These are phyloP conservation scores for Pycnomerus fuliginosus DNA, from an alignment of 2,888 invertebrate genomes.

Conservation along the genomic window DNA sequence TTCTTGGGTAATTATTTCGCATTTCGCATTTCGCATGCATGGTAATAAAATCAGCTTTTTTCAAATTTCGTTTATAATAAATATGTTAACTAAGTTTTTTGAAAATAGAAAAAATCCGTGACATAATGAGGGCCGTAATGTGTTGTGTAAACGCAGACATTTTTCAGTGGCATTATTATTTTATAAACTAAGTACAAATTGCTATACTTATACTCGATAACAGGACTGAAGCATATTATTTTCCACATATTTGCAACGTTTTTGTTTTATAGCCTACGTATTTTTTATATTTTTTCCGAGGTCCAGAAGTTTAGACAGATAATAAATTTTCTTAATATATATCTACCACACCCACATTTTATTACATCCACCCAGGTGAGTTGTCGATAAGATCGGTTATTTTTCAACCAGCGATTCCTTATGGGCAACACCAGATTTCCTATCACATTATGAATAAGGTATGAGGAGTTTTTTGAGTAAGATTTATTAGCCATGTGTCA, in stretches of 20 bases:
- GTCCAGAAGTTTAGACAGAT: constrained; percentile 41
- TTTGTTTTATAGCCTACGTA: constrained; percentile 25
- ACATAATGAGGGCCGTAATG: constrained; percentile 4
- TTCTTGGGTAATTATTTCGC: too few species aligned
- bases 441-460: constrained; percentile 43
- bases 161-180: constrained; percentile 47
- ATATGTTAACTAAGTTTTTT: background rate
- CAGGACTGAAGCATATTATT: constrained; percentile 44
- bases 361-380: constrained; percentile 35
- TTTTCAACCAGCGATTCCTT: constrained; percentile 11
- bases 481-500: constrained; percentile 45
- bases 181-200: constrained; percentile 48
- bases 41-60: too few species aligned
- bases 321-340: constrained; percentile 48
- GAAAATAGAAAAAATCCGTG: background rate
- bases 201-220: constrained; percentile 46
- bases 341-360: constrained; percentile 44
- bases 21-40: too few species aligned
- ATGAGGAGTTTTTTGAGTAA: constrained; percentile 38
- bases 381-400: constrained; percentile 16
- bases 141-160: constrained; percentile 33
- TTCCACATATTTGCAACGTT: constrained; percentile 46
- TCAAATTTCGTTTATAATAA: too few species aligned
- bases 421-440: constrained; percentile 38
- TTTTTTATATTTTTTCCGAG: constrained; percentile 19